These are phyloP conservation scores for Smithornis capensis DNA, from an alignment of 2,113 vertebrate species.

Conservation along the genomic window DNA sequence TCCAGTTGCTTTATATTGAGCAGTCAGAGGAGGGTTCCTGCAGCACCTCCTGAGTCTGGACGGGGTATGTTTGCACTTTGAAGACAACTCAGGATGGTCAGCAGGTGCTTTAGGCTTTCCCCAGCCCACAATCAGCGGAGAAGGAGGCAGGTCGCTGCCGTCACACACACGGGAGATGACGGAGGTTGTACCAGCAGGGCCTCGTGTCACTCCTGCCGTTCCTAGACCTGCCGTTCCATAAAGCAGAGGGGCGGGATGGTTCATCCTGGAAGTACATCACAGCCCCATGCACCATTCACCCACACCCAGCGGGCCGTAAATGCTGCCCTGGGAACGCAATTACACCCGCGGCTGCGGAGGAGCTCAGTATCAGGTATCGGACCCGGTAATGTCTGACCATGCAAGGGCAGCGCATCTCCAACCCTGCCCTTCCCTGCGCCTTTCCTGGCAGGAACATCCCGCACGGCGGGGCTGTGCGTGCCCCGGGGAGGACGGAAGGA, in stretches of 20 bases:
- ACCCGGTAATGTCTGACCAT: fast-evolving
- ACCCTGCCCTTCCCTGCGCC: background rate
- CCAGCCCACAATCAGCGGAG: background rate
- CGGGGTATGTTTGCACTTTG: fast-evolving
- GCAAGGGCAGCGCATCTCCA: background rate
- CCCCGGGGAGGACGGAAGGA: background rate
- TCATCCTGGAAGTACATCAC: fast-evolving
- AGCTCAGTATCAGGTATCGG: fast-evolving
- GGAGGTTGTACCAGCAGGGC: background rate
- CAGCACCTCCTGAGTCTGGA: background rate
- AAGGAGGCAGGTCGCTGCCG: background rate
- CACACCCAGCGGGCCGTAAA: background rate
- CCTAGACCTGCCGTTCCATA: background rate
- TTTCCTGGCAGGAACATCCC: background rate
- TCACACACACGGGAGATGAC: fast-evolving
- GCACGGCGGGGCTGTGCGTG: background rate
- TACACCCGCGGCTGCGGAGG: fast-evolving
- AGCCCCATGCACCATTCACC: fast-evolving
- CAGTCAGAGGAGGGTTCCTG: background rate
- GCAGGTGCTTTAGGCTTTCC: fast-evolving
- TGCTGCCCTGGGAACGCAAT: fast-evolving
- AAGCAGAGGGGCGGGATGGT: background rate
- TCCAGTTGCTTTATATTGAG: background rate
- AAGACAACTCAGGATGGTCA: background rate
- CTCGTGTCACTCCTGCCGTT: fast-evolving